phyloP scores from a whole-genome alignment of 2,888 invertebrate genomes.

The Nomada goodeniana region DNA sequence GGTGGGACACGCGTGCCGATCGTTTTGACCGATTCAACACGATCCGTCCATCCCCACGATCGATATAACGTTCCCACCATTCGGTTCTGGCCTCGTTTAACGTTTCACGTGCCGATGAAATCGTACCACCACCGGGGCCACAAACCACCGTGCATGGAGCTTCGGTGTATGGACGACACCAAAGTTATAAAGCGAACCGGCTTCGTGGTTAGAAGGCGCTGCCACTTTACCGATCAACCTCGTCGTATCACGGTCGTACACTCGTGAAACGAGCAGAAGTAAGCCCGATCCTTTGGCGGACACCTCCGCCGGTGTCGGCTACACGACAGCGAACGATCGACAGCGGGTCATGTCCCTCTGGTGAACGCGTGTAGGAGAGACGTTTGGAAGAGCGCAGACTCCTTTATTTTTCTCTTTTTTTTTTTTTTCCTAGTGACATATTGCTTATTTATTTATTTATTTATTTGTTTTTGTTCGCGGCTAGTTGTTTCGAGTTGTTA shows the following conservation, averaged over 20 bases:
- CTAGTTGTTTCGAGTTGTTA: no score
- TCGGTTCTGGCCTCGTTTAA: constrained; percentile 80
- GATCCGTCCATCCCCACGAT: constrained; percentile 73
- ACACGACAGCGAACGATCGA: background rate
- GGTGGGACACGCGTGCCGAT: constrained; percentile 37
- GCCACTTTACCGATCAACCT: constrained; percentile 80
- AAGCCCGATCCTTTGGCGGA: constrained; percentile 16
- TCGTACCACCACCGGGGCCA: constrained; percentile 60
- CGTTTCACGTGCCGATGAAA: constrained; percentile 58
- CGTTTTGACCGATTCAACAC: constrained; percentile 59
- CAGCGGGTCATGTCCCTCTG: constrained; percentile 71
- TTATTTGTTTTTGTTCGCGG: no score
- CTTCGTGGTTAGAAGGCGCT: constrained; percentile 76
- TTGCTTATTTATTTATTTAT: background rate
- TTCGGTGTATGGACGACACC: constrained; percentile 58
- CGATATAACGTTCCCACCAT: constrained; percentile 49
- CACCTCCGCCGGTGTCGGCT: constrained; percentile 59
- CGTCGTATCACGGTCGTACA: constrained; percentile 73
- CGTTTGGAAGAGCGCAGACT: background rate
- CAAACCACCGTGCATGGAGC: constrained; percentile 44
- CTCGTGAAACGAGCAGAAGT: constrained; percentile 26
- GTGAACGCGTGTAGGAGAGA: constrained; percentile 38
- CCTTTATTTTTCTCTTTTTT: no score
- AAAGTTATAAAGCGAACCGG: constrained; percentile 83
- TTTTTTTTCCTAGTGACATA: background rate